phyloP scores from a whole-genome alignment of 2,888 invertebrate genomes.

The Crematogaster levior region DNA sequence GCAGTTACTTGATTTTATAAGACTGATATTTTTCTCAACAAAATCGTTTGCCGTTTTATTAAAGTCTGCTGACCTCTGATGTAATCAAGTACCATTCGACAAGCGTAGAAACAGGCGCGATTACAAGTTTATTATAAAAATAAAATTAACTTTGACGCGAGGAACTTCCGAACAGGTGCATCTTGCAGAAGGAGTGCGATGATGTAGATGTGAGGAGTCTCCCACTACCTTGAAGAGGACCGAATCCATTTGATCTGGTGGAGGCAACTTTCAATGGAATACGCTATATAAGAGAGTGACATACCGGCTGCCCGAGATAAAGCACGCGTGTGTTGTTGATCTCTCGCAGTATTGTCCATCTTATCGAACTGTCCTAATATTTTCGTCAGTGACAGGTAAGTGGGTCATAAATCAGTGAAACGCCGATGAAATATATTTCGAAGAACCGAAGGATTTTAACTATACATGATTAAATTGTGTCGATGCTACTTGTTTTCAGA shows the following conservation, averaged over 20 bases:
- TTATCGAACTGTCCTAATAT: constrained; percentile 67
- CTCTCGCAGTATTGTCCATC: constrained; percentile 70
- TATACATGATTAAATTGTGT: neutral
- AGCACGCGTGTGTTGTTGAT: constrained; percentile 82
- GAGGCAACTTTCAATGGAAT: constrained; percentile 84
- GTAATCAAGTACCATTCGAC: neutral
- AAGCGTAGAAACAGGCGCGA: neutral
- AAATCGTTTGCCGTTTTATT: neutral
- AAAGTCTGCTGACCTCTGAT: neutral
- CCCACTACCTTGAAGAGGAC: constrained; percentile 72
- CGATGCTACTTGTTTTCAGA: neutral
- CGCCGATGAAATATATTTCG: constrained; percentile 4
- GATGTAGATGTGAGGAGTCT: constrained; percentile 47
- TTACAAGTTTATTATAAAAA: neutral
- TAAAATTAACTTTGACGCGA: neutral
- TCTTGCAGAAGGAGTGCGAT: constrained; percentile 19
- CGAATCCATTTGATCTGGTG: constrained; percentile 76
- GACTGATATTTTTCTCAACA: neutral
- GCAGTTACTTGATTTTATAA: neutral
- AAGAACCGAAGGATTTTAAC: neutral
- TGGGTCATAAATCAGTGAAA: constrained; percentile 51
- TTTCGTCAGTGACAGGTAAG: constrained; percentile 74
- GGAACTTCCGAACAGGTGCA: constrained; percentile 19
- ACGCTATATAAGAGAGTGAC: constrained; percentile 85
- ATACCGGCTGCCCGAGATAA: constrained; percentile 83